phyloP scores from a whole-genome alignment of 2,888 invertebrate genomes.

The Nasonia oneida region DNA sequence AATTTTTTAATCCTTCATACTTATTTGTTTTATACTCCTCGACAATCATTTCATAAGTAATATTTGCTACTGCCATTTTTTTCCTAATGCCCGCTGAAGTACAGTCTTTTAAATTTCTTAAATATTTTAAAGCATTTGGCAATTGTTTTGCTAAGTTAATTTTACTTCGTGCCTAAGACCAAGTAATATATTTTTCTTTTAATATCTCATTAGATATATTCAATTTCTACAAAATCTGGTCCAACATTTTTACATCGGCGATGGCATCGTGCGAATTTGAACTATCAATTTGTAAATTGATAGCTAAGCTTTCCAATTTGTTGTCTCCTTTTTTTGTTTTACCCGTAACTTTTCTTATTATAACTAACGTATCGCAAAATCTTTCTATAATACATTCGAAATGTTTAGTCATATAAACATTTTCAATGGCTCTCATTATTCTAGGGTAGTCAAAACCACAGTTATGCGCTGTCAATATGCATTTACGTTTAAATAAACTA shows the following conservation, averaged over 20 bases:
- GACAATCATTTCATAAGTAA: too few species aligned
- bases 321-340: slow-evolving; percentile 26
- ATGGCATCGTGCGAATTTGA: slow-evolving; percentile 22
- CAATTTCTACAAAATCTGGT: neutral
- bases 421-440: slow-evolving; percentile 41
- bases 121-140: too few species aligned
- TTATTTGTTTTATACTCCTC: too few species aligned
- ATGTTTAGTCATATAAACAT: neutral
- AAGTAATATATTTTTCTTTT: too few species aligned
- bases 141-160: too few species aligned
- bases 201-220: neutral
- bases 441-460: neutral
- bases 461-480: slow-evolving; percentile 26
- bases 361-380: slow-evolving; percentile 20
- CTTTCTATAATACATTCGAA: slow-evolving; percentile 44
- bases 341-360: slow-evolving; percentile 31
- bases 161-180: too few species aligned
- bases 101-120: too few species aligned
- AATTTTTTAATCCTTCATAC: too few species aligned
- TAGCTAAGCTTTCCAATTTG: slow-evolving; percentile 39
- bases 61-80: too few species aligned
- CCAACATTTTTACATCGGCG: slow-evolving; percentile 20
- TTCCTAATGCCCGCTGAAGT: too few species aligned
- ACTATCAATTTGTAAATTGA: slow-evolving; percentile 17
- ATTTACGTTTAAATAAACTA: slow-evolving; percentile 1